A percentile compares a stretch with the other conserved stretches of the same genome.
These are phyloP conservation scores for Malthinus seriepunctatus DNA, from an alignment of 2,888 invertebrate species.

Conservation along the genomic window DNA sequence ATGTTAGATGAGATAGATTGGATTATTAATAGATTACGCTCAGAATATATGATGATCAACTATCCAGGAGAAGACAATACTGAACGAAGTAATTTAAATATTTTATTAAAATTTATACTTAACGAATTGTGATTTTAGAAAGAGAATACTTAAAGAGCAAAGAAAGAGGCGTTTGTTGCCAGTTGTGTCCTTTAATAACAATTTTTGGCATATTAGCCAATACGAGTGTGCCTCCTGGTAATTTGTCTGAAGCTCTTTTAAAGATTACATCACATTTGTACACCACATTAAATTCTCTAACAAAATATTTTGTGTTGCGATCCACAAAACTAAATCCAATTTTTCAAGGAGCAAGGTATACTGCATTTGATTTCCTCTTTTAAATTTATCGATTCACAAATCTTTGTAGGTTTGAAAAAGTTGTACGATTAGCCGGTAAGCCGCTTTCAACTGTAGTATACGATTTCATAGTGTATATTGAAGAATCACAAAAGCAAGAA, in stretches of 20 bases:
- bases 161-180: slow-evolving; percentile 63
- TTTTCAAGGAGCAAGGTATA: slow-evolving; percentile 58
- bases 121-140: slow-evolving; percentile 39
- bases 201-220: slow-evolving; percentile 59
- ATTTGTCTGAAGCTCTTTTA: slow-evolving; percentile 59
- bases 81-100: slow-evolving; percentile 42
- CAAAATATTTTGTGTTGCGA: slow-evolving; percentile 62
- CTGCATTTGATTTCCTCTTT: slow-evolving; percentile 1
- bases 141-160: slow-evolving; percentile 56
- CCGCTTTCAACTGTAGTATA: slow-evolving; percentile 61
- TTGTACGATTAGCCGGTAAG: slow-evolving; percentile 63
- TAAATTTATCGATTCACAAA: not conserved
- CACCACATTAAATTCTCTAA: slow-evolving; percentile 58
- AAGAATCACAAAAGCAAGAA: slow-evolving; percentile 56
- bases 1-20: slow-evolving; percentile 54
- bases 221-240: slow-evolving; percentile 58
- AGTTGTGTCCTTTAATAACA: slow-evolving; percentile 60
- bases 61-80: slow-evolving; percentile 43
- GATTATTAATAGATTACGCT: slow-evolving; percentile 49
- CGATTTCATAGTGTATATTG: slow-evolving; percentile 62
- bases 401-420: slow-evolving; percentile 57
- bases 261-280: slow-evolving; percentile 61
- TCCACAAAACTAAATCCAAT: slow-evolving; percentile 55
- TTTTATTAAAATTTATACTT: not conserved
- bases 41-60: slow-evolving; percentile 48